These are phyloP conservation scores for Matsumurasca onukii DNA, from an alignment of 1,140 invertebrate species.

Conservation along the genomic window DNA sequence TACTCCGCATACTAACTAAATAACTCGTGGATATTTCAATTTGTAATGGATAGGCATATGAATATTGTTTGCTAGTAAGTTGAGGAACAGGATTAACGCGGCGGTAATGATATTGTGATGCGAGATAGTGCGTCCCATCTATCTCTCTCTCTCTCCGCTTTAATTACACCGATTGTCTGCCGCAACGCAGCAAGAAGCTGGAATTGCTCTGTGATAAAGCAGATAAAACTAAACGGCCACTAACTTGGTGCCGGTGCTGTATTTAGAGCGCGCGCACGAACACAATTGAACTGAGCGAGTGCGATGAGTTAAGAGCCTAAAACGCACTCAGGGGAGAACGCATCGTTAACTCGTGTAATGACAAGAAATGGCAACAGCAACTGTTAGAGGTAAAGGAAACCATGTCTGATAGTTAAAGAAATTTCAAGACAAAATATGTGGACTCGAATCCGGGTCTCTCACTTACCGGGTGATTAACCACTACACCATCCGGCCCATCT, in stretches of 20 bases:
- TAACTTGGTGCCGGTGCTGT: no score
- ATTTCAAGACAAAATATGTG: no score
- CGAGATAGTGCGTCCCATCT: neutral
- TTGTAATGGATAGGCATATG: slow-evolving; percentile 11
- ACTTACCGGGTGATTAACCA: no score
- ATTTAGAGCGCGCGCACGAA: neutral
- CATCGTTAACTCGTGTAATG: no score
- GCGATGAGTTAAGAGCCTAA: no score
- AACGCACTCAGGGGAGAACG: no score
- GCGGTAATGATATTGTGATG: neutral
- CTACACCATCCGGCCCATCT: no score
- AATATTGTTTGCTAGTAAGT: neutral
- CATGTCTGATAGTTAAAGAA: no score
- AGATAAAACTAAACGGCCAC: neutral
- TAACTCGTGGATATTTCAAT: slow-evolving; percentile 24
- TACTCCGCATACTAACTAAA: slow-evolving; percentile 19
- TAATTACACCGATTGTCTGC: neutral
- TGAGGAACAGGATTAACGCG: neutral
- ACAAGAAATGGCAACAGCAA: no score
- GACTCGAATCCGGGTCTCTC: no score
- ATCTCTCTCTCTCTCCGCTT: neutral
- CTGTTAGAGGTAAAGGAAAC: no score
- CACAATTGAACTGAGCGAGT: no score
- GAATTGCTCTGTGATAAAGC: neutral
- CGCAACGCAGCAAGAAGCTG: neutral